Percentiles rank a stretch among this genome's conserved stretches.
phyloP scores from a whole-genome alignment of 2,797 vertebrate genomes.

The Macropodus opercularis region DNA sequence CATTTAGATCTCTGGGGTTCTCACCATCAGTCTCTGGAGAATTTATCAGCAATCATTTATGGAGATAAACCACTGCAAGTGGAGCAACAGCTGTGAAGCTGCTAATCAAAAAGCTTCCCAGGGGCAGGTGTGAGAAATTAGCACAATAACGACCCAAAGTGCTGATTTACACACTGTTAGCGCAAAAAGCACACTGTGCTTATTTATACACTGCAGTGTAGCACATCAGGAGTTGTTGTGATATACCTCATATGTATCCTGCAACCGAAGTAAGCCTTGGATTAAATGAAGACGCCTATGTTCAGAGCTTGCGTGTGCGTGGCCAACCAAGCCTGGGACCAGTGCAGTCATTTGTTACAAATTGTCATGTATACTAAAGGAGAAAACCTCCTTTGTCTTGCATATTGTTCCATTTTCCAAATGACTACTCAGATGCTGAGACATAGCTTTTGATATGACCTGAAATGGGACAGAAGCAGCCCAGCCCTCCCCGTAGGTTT shows the following conservation, averaged over 20 bases:
- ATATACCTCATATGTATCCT: conserved; percentile 45
- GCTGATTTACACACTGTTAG: conserved; percentile 57
- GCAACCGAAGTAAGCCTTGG: conserved; percentile 34
- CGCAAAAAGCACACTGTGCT: conserved; percentile 36
- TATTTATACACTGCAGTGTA: conserved; percentile 21
- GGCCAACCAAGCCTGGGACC: conserved; percentile 13
- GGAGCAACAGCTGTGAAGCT: conserved; percentile 77
- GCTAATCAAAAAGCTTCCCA: conserved; percentile 73
- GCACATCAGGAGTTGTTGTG: conserved; percentile 31
- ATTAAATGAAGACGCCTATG: conserved; percentile 32
- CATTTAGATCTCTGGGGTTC: conserved; percentile 62
- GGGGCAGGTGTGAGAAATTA: conserved; percentile 77
- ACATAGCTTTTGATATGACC: conserved; percentile 40
- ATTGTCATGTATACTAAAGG: conserved; percentile 26
- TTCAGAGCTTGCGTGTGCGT: conserved; percentile 8
- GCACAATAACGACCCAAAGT: conserved; percentile 70
- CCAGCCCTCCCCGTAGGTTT: conserved; percentile 46
- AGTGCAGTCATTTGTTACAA: conserved; percentile 30
- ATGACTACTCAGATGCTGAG: conserved; percentile 50
- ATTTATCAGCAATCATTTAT: conserved; percentile 80
- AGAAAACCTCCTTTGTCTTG: conserved; percentile 31
- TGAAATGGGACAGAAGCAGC: conserved; percentile 31
- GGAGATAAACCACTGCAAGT: conserved; percentile 74
- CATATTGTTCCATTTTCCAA: conserved; percentile 56
- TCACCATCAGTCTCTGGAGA: conserved; percentile 67